A percentile compares a stretch with the other conserved stretches of the same genome.
Conservation (phyloP, 2,888 invertebrate species). For the Scelioninae gen. 2 region DNA sequence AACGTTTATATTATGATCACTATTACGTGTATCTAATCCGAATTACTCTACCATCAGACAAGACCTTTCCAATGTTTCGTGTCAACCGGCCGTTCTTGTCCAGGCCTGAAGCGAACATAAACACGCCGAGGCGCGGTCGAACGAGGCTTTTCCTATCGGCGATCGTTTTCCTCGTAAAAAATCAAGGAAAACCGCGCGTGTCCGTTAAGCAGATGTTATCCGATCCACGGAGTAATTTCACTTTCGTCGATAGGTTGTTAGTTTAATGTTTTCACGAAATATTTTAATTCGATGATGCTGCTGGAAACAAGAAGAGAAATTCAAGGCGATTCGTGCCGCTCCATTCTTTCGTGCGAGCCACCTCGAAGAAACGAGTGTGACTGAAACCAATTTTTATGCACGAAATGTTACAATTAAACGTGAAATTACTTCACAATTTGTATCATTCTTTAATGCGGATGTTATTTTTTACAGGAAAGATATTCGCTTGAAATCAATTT, state of each 20-base stretch:
- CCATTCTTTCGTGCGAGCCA: constrained; percentile 7
- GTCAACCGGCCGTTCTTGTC: constrained; percentile 9
- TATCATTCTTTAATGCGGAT: constrained; percentile 22
- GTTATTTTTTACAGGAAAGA: too few relatives aligned
- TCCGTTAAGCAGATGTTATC: constrained; percentile 28
- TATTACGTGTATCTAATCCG: not conserved
- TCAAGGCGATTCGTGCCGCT: not conserved
- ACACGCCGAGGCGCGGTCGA: not conserved
- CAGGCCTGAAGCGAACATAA: not conserved
- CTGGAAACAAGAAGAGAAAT: constrained; percentile 36
- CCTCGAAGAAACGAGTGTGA: constrained; percentile 8
- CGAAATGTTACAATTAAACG: constrained; percentile 17
- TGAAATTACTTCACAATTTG: constrained; percentile 19
- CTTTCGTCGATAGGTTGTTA: constrained; percentile 35
- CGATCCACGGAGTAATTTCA: constrained; percentile 23
- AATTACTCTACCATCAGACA: not conserved
- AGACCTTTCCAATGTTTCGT: constrained; percentile 14
- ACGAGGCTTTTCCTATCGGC: constrained; percentile 22
- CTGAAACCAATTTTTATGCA: too few relatives aligned
- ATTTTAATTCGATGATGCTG: constrained; percentile 20
- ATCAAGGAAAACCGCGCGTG: constrained; percentile 19
- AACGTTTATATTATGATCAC: too few relatives aligned
- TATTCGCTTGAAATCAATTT: too few relatives aligned
- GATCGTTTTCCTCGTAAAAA: constrained; percentile 27
- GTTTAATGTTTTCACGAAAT: constrained; percentile 36